A percentile compares a stretch with the other conserved stretches of the same genome.
Evolutionary conservation across 2,797 vertebrate species (phyloP).

Genomic region (Neostethus bicornis): DNA sequence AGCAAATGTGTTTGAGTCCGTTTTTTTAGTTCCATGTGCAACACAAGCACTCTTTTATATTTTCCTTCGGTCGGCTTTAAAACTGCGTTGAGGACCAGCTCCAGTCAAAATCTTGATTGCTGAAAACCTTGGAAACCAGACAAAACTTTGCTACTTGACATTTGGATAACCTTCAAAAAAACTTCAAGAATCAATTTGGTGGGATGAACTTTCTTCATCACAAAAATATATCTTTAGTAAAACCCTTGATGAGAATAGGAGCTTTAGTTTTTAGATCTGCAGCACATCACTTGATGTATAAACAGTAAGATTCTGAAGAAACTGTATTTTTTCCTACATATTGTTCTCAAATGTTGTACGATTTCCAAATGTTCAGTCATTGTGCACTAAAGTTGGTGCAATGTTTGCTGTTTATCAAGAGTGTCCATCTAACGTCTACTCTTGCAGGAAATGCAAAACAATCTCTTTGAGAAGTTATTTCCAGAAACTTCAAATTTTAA

Average conservation of each 20-base stretch:
- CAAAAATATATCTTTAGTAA: not conserved
- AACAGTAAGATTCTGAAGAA: not conserved
- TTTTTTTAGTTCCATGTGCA: too few species aligned
- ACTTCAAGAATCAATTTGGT: slow-evolving; percentile 3
- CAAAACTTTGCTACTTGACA: slow-evolving; percentile 16
- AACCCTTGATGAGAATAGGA: not conserved
- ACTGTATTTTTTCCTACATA: not conserved
- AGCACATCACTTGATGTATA: not conserved
- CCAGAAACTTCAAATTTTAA: not conserved
- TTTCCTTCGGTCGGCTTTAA: slow-evolving; percentile 4
- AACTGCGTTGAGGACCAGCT: slow-evolving; percentile 7
- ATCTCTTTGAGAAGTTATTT: slow-evolving; percentile 25
- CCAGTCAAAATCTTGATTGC: slow-evolving; percentile 15
- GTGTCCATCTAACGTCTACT: slow-evolving; percentile 9
- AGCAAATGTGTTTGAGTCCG: not conserved
- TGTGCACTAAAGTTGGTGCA: not conserved
- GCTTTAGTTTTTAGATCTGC: not conserved
- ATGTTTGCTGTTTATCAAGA: not conserved
- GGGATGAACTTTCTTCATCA: not conserved
- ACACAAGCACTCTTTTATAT: not conserved
- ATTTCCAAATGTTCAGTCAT: not conserved
- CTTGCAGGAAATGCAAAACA: slow-evolving; percentile 44
- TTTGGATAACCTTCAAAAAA: slow-evolving; percentile 36
- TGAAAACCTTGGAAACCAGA: slow-evolving; percentile 27
- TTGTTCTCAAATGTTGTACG: not conserved